Percentiles rank a stretch among this genome's conserved stretches.
Conservation (phyloP, 2,113 vertebrate genomes). For the Pachycephala philippinensis region DNA sequence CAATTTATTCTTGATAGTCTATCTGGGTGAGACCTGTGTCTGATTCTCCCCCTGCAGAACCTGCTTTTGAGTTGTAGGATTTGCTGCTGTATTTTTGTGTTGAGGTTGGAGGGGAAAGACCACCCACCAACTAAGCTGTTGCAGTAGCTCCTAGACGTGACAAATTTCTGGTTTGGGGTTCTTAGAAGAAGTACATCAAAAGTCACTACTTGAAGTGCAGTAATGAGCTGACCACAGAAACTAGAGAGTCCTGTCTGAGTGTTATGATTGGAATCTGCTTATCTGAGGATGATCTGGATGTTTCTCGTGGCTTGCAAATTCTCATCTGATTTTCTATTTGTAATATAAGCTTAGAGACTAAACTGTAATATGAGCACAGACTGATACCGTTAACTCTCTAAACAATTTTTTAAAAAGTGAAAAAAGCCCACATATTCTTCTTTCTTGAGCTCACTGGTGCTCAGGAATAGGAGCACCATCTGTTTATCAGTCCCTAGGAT, state of each 20-base stretch:
- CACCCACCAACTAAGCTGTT: accelerated
- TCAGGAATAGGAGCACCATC: slow-evolving; percentile 30
- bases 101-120: neutral
- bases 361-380: neutral
- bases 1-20: neutral
- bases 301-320: slow-evolving; percentile 28
- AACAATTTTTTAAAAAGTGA: neutral
- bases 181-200: neutral
- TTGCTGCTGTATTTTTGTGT: neutral
- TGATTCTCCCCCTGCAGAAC: neutral
- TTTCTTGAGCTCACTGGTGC: neutral
- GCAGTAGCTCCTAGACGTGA: neutral
- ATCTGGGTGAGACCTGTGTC: neutral
- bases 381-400: neutral
- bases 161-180: neutral
- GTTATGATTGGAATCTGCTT: neutral
- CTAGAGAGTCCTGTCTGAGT: neutral
- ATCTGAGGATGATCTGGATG: slow-evolving; percentile 37
- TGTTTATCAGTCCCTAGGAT: slow-evolving; percentile 2
- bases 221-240: neutral
- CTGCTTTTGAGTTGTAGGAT: neutral
- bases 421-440: neutral
- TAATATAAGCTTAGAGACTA: slow-evolving; percentile 24
- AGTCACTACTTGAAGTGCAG: neutral
- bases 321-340: slow-evolving; percentile 37